Evolutionary conservation across 2,797 vertebrate species (phyloP).

Genomic region (Ceryle rudis): DNA sequence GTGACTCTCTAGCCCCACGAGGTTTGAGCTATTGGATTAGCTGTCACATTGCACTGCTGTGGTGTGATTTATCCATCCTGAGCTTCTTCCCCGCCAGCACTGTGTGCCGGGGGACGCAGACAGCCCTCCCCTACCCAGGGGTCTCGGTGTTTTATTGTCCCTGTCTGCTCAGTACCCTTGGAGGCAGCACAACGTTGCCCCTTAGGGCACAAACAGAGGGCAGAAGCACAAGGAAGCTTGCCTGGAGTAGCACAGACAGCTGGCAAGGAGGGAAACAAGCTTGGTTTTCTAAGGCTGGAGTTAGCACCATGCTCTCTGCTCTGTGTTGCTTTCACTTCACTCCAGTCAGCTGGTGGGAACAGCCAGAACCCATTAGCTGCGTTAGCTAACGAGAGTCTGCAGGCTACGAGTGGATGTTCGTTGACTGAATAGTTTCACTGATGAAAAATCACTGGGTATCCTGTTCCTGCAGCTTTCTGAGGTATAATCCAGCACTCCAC

Average conservation of each 20-base stretch:
- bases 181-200: background rate
- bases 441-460: background rate
- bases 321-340: background rate
- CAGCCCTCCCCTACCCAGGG: background rate
- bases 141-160: background rate
- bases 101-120: accelerated
- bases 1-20: background rate
- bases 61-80: background rate
- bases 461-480: background rate
- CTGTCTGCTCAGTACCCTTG: background rate
- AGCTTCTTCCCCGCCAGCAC: background rate
- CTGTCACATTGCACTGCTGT: background rate
- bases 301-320: background rate
- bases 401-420: background rate
- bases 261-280: background rate
- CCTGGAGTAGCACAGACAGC: background rate
- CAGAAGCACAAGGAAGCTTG: background rate
- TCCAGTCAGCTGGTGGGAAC: background rate
- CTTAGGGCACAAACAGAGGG: accelerated
- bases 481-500: background rate
- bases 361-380: background rate
- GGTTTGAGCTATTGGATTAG: background rate
- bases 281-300: background rate
- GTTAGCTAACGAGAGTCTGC: background rate
- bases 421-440: background rate